phyloP scores from a whole-genome alignment of 2,888 invertebrate species.

The Euproctis similis region DNA sequence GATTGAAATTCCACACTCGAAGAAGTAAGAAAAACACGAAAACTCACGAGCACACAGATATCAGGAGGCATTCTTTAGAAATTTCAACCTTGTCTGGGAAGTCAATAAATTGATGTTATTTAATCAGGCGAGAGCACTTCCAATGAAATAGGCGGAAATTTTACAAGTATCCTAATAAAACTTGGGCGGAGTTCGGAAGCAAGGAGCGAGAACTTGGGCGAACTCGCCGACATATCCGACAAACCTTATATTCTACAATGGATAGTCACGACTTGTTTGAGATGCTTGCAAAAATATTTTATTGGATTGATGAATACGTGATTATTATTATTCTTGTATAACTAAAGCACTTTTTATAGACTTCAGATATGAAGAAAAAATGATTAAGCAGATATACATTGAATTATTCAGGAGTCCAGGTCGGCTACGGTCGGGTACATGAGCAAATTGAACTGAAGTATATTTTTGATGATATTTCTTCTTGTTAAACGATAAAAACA shows the following conservation, averaged over 20 bases:
- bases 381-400: too few species aligned
- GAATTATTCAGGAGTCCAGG: too few species aligned
- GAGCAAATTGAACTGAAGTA: too few species aligned
- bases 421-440: too few species aligned
- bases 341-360: too few species aligned
- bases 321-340: too few species aligned
- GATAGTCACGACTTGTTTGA: conserved; percentile 10
- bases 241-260: conserved; percentile 41
- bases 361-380: too few species aligned
- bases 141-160: conserved; percentile 65
- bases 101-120: conserved; percentile 70
- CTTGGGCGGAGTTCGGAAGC: conserved; percentile 57
- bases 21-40: conserved; percentile 20
- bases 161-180: conserved; percentile 75
- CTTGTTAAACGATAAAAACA: too few species aligned
- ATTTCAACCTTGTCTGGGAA: conserved; percentile 45
- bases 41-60: conserved; percentile 20
- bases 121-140: conserved; percentile 68
- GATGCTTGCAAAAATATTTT: too few species aligned
- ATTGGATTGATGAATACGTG: too few species aligned
- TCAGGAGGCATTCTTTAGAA: conserved; percentile 34
- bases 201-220: conserved; percentile 44
- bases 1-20: too few species aligned
- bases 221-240: conserved; percentile 52
- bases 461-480: too few species aligned